A percentile compares a stretch with the other conserved stretches of the same genome.
phyloP scores from a whole-genome alignment of 1,140 invertebrate species.

The Luehdorfia chinensis region DNA sequence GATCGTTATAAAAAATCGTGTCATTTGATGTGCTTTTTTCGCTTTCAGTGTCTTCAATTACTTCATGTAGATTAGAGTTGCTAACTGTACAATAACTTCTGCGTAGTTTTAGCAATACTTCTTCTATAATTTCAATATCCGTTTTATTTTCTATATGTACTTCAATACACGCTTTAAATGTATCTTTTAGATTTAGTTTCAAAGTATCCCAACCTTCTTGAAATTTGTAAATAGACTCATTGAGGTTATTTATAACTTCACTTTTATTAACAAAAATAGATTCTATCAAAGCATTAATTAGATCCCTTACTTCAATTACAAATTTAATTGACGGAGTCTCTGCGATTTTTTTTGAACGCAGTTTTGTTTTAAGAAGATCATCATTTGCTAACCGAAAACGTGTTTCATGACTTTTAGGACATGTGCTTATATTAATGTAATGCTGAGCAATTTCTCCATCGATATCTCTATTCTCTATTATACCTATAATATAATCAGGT shows the following conservation, averaged over 20 bases:
- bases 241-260: constrained; percentile 27
- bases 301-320: constrained; percentile 34
- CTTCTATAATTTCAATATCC: constrained; percentile 54
- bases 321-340: constrained; percentile 23
- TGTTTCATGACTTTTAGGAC: constrained; percentile 47
- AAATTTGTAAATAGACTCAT: constrained; percentile 57
- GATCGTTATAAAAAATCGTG: constrained; percentile 49
- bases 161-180: constrained; percentile 45
- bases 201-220: constrained; percentile 56
- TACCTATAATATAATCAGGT: constrained; percentile 75
- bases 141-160: constrained; percentile 54
- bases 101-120: constrained; percentile 54
- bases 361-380: constrained; percentile 49
- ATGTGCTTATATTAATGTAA: constrained; percentile 42
- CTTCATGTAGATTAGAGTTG: constrained; percentile 37
- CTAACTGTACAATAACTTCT: constrained; percentile 39
- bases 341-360: constrained; percentile 20
- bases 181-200: constrained; percentile 58
- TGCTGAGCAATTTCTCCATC: constrained; percentile 51
- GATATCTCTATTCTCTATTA: constrained; percentile 73
- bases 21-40: constrained; percentile 40
- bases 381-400: constrained; percentile 45
- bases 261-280: constrained; percentile 19
- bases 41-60: constrained; percentile 35
- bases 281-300: constrained; percentile 27